Evolutionary conservation across 2,888 invertebrate genomes (phyloP).

Genomic region (Frankliniella fusca): DNA sequence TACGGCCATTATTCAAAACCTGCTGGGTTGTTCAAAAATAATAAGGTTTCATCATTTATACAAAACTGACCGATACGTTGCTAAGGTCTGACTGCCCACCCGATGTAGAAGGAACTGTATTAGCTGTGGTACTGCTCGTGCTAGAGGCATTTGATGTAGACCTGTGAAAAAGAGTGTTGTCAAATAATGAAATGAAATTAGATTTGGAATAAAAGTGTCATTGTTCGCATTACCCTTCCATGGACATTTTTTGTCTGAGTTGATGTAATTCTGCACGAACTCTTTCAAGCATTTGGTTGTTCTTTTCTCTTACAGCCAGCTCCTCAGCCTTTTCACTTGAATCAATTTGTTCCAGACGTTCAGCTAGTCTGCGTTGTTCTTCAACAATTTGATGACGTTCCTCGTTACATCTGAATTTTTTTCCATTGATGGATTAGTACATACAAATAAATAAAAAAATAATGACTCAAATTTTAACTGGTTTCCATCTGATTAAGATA

Average conservation of each 20-base stretch:
- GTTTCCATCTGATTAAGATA: not conserved
- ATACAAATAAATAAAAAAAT: not conserved
- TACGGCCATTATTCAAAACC: not conserved
- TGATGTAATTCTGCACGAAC: not conserved
- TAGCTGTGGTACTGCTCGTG: not conserved
- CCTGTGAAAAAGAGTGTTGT: not conserved
- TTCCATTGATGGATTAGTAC: not conserved
- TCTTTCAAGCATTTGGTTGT: not conserved
- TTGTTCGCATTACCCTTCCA: not conserved
- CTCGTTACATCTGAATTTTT: not conserved
- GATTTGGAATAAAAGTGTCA: not conserved
- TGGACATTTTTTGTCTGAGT: conserved; percentile 3
- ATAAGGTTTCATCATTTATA: not conserved
- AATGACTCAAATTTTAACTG: not conserved
- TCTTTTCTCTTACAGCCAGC: conserved; percentile 1
- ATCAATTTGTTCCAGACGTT: conserved; percentile 4
- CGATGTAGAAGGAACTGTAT: not conserved
- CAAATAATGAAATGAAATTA: not conserved
- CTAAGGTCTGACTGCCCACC: not conserved
- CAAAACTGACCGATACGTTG: not conserved
- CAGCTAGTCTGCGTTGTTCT: not conserved
- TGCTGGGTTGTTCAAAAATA: not conserved
- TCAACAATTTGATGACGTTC: conserved; percentile 17
- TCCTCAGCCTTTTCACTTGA: conserved; percentile 3
- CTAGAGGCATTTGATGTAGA: not conserved